phyloP scores from a whole-genome alignment of 2,797 vertebrate species.

The Takifugu ocellatus region DNA sequence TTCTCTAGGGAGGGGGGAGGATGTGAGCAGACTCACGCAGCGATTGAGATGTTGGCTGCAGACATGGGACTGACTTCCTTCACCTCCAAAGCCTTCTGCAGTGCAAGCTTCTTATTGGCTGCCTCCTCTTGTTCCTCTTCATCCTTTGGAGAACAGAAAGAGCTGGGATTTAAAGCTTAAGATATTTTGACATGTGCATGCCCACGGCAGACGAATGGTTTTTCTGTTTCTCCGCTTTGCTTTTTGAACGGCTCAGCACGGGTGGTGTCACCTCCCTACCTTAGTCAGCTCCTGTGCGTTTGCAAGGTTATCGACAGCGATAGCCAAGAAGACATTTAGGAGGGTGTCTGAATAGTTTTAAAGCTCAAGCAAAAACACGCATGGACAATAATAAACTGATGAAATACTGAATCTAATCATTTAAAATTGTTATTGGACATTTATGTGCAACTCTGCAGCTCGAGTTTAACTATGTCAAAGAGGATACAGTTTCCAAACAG shows the following conservation, averaged over 20 bases:
- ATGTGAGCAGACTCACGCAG: constrained; percentile 83
- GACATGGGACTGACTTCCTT: constrained; percentile 98
- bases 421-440: too few species aligned
- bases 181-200: neutral
- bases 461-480: constrained; percentile 4
- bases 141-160: constrained; percentile 74
- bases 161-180: neutral
- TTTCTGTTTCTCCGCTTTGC: too few species aligned
- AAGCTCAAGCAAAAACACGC: constrained; percentile 72
- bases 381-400: neutral
- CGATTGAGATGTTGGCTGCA: constrained; percentile 92
- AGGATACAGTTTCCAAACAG: constrained; percentile 99
- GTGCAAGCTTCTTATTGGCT: constrained; percentile 93
- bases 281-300: constrained; percentile 98
- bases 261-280: constrained; percentile 64
- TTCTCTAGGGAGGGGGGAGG: constrained; percentile 7
- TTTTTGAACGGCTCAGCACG: too few species aligned
- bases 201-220: neutral
- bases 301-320: constrained; percentile 96
- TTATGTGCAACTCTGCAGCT: neutral
- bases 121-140: constrained; percentile 97
- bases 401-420: neutral
- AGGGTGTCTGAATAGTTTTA: constrained; percentile 83
- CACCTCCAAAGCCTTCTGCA: constrained; percentile 97
- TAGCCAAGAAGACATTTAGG: constrained; percentile 97